Evolutionary conservation across 1,140 invertebrate genomes (phyloP).

Genomic region (Drosophila sp.): DNA sequence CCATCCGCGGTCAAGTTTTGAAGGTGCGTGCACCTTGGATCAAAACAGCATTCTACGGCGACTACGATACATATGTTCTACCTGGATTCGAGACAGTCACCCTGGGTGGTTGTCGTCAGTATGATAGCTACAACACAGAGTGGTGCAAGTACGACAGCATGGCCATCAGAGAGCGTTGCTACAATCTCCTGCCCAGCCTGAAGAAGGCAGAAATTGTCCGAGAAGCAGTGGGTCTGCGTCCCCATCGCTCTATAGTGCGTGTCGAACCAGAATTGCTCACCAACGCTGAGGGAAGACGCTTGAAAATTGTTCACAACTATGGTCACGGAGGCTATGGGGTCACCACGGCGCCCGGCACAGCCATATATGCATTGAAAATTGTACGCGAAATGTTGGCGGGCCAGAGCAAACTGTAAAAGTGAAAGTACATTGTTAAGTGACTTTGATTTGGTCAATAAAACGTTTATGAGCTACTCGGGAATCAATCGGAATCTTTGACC

Average conservation of each 20-base stretch:
- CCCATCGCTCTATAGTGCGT: conserved; percentile 89
- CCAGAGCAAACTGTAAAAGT: conserved; percentile 84
- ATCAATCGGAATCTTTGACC: conserved; percentile 34
- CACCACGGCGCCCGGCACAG: conserved; percentile 93
- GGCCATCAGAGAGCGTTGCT: conserved; percentile 90
- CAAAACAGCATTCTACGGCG: conserved; percentile 93
- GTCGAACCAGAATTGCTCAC: conserved; percentile 87
- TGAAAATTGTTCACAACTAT: conserved; percentile 94
- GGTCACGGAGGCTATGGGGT: conserved; percentile 96
- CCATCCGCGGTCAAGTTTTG: conserved; percentile 94
- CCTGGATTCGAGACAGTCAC: conserved; percentile 90
- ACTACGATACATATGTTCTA: conserved; percentile 93
- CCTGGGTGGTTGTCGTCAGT: conserved; percentile 92
- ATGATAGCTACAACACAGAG: conserved; percentile 89
- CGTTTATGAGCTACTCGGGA: conserved; percentile 18
- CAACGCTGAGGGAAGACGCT: conserved; percentile 66
- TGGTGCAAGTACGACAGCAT: conserved; percentile 88
- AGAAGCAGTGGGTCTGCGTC: conserved; percentile 90
- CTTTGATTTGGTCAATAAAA: conserved; percentile 44
- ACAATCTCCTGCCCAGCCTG: conserved; percentile 88
- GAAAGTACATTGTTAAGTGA: conserved; percentile 26
- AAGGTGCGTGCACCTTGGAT: conserved; percentile 95
- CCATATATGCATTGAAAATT: conserved; percentile 88
- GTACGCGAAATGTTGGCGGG: conserved; percentile 85
- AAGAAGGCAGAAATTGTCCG: conserved; percentile 86